Percentiles rank a stretch among this genome's conserved stretches.
Conservation (phyloP, 2,113 vertebrate species). For the rat (Rattus norvegicus) region DNA sequence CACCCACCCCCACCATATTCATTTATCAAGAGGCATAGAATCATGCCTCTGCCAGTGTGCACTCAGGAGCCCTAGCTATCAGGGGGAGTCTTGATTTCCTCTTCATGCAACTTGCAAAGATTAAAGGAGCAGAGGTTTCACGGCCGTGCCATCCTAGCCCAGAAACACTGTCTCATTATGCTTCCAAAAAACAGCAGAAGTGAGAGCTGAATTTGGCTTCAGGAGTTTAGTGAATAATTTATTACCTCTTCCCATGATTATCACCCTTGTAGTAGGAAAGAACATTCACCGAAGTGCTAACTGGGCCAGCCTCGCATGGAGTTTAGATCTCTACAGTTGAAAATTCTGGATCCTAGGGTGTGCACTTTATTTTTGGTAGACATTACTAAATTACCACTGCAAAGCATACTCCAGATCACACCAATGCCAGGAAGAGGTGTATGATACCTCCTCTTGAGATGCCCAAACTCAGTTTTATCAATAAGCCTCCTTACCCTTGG, state of each 20-base stretch:
- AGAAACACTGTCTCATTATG: constrained; percentile 25
- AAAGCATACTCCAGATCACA: neutral
- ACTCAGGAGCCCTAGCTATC: neutral
- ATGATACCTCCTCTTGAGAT: neutral
- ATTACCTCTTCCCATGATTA: constrained; percentile 36
- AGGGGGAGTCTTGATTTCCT: neutral
- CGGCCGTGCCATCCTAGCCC: neutral
- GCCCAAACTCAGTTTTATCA: neutral
- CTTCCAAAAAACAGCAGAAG: constrained; percentile 41
- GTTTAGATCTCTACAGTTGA: constrained; percentile 16
- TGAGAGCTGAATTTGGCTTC: constrained; percentile 49
- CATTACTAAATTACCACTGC: constrained; percentile 2
- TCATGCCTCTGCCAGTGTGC: neutral
- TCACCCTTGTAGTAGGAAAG: constrained; percentile 55
- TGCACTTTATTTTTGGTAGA: neutral
- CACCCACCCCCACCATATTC: neutral
- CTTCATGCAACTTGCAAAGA: constrained; percentile 49
- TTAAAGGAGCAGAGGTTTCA: constrained; percentile 39
- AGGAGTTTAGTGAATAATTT: constrained; percentile 65
- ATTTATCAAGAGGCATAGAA: neutral
- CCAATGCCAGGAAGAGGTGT: neutral
- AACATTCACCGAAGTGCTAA: neutral
- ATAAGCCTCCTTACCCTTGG: neutral
- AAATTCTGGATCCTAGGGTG: neutral
- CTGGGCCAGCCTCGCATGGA: constrained; percentile 8